Evolutionary conservation across 1,140 invertebrate genomes (phyloP).

Genomic region (Pantala flavescens): DNA sequence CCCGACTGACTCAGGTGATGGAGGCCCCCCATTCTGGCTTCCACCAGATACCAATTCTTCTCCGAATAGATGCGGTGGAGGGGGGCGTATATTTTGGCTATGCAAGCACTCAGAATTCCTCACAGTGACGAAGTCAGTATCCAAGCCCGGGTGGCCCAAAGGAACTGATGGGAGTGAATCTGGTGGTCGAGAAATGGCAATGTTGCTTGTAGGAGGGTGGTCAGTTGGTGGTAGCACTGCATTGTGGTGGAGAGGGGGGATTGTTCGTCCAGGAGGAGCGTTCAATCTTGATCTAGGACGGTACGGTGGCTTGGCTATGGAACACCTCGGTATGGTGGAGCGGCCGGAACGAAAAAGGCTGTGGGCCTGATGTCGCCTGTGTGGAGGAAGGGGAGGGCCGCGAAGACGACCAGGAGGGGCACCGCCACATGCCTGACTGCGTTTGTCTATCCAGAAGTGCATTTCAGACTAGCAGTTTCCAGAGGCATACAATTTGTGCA

Average conservation of each 20-base stretch:
- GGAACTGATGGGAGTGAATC: neutral
- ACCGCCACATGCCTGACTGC: constrained; percentile 47
- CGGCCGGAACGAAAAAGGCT: neutral
- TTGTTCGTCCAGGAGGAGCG: neutral
- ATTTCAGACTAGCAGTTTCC: constrained; percentile 29
- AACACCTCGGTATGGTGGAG: neutral
- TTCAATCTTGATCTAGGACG: neutral
- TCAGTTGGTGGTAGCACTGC: neutral
- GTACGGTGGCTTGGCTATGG: neutral
- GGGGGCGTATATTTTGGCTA: neutral
- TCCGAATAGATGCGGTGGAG: neutral
- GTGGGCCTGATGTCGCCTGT: constrained; percentile 23
- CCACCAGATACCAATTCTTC: constrained; percentile 22
- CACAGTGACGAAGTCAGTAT: neutral
- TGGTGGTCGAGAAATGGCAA: neutral
- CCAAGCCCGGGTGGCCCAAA: neutral
- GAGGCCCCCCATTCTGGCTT: constrained; percentile 31
- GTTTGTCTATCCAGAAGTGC: constrained; percentile 65
- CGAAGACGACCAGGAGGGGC: constrained; percentile 16
- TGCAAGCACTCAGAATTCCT: neutral
- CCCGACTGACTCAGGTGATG: constrained; percentile 33
- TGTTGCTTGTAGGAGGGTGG: neutral
- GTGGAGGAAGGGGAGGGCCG: constrained; percentile 40
- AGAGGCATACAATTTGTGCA: neutral
- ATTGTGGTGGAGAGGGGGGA: neutral